These are phyloP conservation scores for Gallinago paraguaiae DNA, from an alignment of 2,113 vertebrate species.

Conservation along the genomic window DNA sequence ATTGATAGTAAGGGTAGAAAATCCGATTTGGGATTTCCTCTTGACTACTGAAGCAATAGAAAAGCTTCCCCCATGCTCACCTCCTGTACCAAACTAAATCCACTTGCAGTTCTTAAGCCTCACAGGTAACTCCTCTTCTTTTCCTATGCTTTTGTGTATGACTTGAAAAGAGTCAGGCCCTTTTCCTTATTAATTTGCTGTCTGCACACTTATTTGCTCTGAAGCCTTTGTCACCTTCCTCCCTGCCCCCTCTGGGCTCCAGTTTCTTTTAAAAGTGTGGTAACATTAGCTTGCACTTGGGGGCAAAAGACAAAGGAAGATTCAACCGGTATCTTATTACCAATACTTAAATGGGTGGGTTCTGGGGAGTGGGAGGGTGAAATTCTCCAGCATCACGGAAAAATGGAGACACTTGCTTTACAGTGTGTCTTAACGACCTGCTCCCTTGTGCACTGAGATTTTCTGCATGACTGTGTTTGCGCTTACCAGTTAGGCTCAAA, in stretches of 20 bases:
- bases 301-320: conserved; percentile 26
- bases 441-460: not conserved
- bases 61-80: not conserved
- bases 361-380: not conserved
- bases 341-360: not conserved
- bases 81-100: not conserved
- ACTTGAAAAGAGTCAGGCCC: not conserved
- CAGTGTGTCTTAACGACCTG: not conserved
- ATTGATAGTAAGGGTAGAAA: not conserved
- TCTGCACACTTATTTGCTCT: not conserved
- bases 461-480: conserved; percentile 38
- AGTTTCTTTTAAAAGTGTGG: not conserved
- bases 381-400: not conserved
- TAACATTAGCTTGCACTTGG: not conserved
- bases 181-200: not conserved
- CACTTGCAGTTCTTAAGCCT: not conserved
- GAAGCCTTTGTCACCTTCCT: conserved; percentile 1
- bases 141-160: not conserved
- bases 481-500: not conserved
- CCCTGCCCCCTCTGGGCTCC: not conserved
- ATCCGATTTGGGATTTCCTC: not conserved
- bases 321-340: not conserved
- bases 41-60: not conserved
- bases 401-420: not conserved
- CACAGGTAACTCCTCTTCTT: not conserved